Conservation (phyloP, 2,797 vertebrate genomes). For the Melanotaenia trifasciata region DNA sequence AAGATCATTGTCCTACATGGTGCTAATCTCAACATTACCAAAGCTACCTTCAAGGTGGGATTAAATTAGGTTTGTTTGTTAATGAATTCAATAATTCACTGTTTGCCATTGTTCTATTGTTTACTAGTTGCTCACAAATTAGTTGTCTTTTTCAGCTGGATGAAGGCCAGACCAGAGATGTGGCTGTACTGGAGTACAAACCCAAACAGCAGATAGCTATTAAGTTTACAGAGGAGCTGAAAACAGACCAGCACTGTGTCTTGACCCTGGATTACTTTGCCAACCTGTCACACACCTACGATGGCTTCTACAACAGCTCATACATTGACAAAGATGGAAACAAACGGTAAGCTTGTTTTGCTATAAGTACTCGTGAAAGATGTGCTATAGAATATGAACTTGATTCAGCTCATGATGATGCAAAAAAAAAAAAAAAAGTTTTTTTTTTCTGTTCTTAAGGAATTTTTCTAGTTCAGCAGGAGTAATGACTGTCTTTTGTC, state of each 20-base stretch:
- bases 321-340: constrained; percentile 82
- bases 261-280: constrained; percentile 87
- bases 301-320: constrained; percentile 93
- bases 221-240: constrained; percentile 82
- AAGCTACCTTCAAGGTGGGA: constrained; percentile 83
- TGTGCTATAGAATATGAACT: background rate
- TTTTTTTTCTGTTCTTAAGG: constrained; percentile 12
- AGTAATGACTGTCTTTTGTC: constrained; percentile 15
- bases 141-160: constrained; percentile 60
- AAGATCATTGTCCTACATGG: constrained; percentile 90
- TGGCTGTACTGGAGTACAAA: constrained; percentile 88
- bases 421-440: constrained; percentile 4
- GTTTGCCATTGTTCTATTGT: background rate
- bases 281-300: constrained; percentile 88
- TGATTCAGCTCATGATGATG: background rate
- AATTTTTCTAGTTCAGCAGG: constrained; percentile 1
- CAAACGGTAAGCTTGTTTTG: constrained; percentile 82
- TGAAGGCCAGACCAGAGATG: constrained; percentile 68
- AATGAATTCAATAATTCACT: background rate
- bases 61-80: constrained; percentile 3
- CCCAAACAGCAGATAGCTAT: constrained; percentile 90
- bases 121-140: background rate
- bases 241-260: constrained; percentile 83
- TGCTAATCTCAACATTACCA: constrained; percentile 87
- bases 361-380: background rate